Evolutionary conservation across 1,140 invertebrate genomes (phyloP), one percentile per base, ranked within the genome.

Genomic region (Drosophila tristis): DNA sequence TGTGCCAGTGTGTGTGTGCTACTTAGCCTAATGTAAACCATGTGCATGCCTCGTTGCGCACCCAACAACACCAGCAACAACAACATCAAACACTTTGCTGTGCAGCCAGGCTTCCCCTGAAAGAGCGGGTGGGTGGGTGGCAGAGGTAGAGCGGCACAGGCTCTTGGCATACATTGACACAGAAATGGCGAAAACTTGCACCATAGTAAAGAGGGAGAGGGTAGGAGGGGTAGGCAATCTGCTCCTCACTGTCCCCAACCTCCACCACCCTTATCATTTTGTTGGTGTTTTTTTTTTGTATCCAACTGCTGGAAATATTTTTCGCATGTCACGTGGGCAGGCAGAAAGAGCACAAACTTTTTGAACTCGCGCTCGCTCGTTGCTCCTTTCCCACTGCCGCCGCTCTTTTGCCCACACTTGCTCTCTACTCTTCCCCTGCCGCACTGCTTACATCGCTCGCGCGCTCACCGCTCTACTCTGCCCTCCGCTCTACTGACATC

Each of bases 1-100:
- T 15, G 20, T 47, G 26, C 68, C 48, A 20, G 44, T 16, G 59
- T 47, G 55, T 67, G 39, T 86, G 78, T 74, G 82, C 80, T 87
- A 86, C 81, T 86, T 87, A 86, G 82, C 78, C 78, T 87, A 86
- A 86, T 86, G 82, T 87, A 84, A 87, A 74, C 66, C 79, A 62
- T 78, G 74, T 87, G 79, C 82, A 87, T 84, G 82, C 56, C 72
- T 89, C 75, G 84, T 78, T 87, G 82, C 66, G 64, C 79, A 79
- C 47, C 55, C 74, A 62, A 26, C 73, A 73, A 29, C 50, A 39
- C 42, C 55, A 49, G 56, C 62, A 43, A 43, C 51, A 64, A 50
- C 57, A 86, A 78, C 60, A 79, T 65, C 68, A 86, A 82, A 82
- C 84, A 86, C 78, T 86, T 82, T 82, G 66, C 74, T 84, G 82